These are phyloP conservation scores for Drosophila rufa DNA, from an alignment of 1,140 invertebrate species.

Conservation along the genomic window DNA sequence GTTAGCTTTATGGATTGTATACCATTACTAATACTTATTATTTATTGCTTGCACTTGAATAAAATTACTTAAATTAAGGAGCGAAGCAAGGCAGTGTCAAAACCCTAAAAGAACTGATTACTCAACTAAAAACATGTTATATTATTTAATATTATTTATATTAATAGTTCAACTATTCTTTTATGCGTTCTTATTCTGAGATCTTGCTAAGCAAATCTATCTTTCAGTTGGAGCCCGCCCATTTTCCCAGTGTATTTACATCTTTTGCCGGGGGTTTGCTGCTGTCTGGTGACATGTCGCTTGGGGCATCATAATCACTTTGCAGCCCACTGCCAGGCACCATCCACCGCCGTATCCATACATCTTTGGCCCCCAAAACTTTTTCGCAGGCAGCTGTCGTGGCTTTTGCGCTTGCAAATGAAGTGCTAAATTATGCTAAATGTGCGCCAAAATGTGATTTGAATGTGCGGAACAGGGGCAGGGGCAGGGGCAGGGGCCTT, in stretches of 20 bases:
- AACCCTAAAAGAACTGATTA: too few species aligned
- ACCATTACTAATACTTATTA: too few species aligned
- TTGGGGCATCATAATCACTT: constrained; percentile 64
- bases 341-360: constrained; percentile 10
- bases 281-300: constrained; percentile 35
- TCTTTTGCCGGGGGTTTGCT: neutral
- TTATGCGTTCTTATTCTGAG: too few species aligned
- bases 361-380: constrained; percentile 31
- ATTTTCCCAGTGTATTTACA: neutral
- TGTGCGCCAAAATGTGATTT: constrained; percentile 73
- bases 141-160: too few species aligned
- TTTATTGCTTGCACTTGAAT: too few species aligned
- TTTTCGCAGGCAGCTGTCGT: constrained; percentile 60
- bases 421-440: constrained; percentile 82
- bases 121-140: too few species aligned
- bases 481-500: neutral
- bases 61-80: too few species aligned
- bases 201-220: too few species aligned
- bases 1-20: too few species aligned
- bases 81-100: too few species aligned
- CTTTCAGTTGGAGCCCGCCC: too few species aligned
- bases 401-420: constrained; percentile 58
- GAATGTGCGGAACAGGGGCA: constrained; percentile 33
- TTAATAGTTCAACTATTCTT: too few species aligned
- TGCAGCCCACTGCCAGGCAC: constrained; percentile 38